phyloP scores from a whole-genome alignment of 1,140 invertebrate species.

The Leptonema lineaticorne region DNA sequence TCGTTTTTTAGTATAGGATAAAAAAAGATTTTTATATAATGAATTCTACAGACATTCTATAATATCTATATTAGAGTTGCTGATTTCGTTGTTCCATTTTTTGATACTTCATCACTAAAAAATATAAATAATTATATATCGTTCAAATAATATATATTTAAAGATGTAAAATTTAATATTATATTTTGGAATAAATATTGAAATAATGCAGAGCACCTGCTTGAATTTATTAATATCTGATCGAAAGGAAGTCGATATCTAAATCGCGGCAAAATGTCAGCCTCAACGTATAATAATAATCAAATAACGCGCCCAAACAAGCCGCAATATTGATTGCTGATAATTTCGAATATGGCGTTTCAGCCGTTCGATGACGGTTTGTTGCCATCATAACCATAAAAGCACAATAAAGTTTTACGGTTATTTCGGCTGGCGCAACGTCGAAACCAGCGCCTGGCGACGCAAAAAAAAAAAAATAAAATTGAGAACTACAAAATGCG shows the following conservation, averaged over 20 bases:
- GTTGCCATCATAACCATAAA: slow-evolving; percentile 38
- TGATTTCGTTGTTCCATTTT: too few relatives aligned
- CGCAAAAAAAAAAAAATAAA: background rate
- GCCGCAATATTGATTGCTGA: slow-evolving; percentile 33
- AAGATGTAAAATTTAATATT: too few relatives aligned
- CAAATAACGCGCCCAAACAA: slow-evolving; percentile 11
- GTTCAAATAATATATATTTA: too few relatives aligned
- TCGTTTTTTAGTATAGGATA: too few relatives aligned
- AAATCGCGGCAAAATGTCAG: background rate
- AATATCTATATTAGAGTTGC: too few relatives aligned
- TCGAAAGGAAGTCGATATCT: too few relatives aligned
- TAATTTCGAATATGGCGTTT: slow-evolving; percentile 40
- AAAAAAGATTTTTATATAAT: too few relatives aligned
- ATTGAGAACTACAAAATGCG: background rate
- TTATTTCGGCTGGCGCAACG: slow-evolving; percentile 16
- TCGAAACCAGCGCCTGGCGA: too few relatives aligned
- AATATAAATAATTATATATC: too few relatives aligned
- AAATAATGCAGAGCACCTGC: background rate
- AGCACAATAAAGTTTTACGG: slow-evolving; percentile 39
- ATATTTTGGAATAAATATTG: background rate
- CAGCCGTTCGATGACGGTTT: slow-evolving; percentile 30
- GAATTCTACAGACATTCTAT: too few relatives aligned
- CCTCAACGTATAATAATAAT: slow-evolving; percentile 5
- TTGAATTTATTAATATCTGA: too few relatives aligned
- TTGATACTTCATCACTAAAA: too few relatives aligned